These are phyloP conservation scores for Merops nubicus DNA, from an alignment of 2,113 vertebrate genomes.

Conservation along the genomic window DNA sequence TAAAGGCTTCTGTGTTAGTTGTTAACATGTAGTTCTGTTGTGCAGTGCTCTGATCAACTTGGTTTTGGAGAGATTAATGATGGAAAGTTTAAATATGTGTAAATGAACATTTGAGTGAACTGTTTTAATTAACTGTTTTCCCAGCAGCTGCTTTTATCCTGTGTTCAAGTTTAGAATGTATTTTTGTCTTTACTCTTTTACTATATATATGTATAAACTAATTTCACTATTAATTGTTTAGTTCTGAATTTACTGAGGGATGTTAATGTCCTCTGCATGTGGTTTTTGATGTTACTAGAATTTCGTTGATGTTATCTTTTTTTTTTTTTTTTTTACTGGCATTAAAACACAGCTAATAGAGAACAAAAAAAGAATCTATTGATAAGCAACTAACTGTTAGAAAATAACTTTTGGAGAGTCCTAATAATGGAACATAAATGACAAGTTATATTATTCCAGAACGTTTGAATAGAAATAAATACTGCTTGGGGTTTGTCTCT, in stretches of 20 bases:
- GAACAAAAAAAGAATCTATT: not conserved
- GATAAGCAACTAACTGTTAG: not conserved
- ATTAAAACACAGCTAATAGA: not conserved
- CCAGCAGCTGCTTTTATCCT: not conserved
- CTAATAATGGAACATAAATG: not conserved
- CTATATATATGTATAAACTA: not conserved
- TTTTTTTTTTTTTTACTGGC: conserved; percentile 39
- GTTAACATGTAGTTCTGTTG: not conserved
- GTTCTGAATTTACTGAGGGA: not conserved
- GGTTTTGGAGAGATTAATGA: not conserved
- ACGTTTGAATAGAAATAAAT: not conserved
- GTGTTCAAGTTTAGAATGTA: not conserved
- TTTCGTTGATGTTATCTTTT: not conserved
- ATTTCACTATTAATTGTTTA: not conserved
- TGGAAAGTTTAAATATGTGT: not conserved
- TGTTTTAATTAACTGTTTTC: not conserved
- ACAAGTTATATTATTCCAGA: not conserved
- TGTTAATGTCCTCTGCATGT: not conserved
- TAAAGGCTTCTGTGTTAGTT: not conserved
- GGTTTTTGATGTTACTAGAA: not conserved
- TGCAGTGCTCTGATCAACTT: not conserved
- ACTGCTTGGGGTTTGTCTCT: not conserved
- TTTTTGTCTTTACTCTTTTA: not conserved
- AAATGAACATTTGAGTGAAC: not conserved
- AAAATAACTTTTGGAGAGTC: not conserved